phyloP scores from a whole-genome alignment of 2,888 invertebrate genomes.

The Synanthedon tipuliformis region DNA sequence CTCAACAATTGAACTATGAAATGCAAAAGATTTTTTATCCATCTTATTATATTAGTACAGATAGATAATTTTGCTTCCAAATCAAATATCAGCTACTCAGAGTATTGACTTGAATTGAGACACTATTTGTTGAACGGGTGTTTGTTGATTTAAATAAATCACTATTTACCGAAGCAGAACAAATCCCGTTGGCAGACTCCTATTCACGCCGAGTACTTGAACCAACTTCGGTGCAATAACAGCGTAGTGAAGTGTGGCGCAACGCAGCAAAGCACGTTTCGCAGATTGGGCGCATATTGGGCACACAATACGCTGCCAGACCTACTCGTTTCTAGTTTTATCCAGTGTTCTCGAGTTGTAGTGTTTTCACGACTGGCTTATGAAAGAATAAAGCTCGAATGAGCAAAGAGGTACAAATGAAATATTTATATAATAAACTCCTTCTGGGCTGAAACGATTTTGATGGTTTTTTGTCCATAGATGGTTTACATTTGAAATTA shows the following conservation, averaged over 20 bases:
- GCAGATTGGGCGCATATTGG: background rate
- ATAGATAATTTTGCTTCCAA: too few relatives aligned
- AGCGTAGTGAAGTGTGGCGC: background rate
- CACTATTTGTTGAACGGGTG: too few relatives aligned
- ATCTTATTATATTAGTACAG: too few relatives aligned
- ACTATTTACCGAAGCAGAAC: background rate
- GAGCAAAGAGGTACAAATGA: background rate
- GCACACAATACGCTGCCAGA: background rate
- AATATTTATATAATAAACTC: too few relatives aligned
- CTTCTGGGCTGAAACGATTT: too few relatives aligned
- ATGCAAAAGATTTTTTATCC: too few relatives aligned
- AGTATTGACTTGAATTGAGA: too few relatives aligned
- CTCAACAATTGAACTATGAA: too few relatives aligned
- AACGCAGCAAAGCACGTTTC: background rate
- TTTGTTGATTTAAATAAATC: background rate
- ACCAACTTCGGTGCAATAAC: background rate
- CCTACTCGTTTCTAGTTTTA: background rate
- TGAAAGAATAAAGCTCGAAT: background rate
- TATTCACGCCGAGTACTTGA: background rate
- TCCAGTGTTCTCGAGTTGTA: background rate
- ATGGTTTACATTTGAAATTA: too few relatives aligned
- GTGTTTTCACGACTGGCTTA: background rate
- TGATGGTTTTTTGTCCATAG: too few relatives aligned
- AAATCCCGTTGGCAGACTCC: background rate
- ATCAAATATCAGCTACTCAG: too few relatives aligned